Percentiles rank a stretch among this genome's conserved stretches.
Conservation (phyloP, 2,113 vertebrate genomes). For the Charadrius vociferus region DNA sequence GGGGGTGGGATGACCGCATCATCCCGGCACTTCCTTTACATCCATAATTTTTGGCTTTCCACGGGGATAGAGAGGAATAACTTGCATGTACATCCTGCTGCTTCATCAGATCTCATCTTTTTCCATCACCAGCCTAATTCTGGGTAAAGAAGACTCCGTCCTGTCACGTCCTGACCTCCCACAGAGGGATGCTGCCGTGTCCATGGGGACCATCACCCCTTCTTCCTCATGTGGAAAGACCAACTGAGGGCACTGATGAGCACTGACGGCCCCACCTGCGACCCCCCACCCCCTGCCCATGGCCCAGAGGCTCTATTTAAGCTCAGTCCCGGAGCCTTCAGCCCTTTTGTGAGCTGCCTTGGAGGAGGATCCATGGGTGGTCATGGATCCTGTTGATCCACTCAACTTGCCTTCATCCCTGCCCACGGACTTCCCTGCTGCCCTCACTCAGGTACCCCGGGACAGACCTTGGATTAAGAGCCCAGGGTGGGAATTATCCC, state of each 20-base stretch:
- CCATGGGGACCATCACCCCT: not conserved
- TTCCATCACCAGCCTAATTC: no score
- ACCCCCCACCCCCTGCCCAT: no score
- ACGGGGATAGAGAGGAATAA: no score
- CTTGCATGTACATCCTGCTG: no score
- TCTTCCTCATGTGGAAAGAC: not conserved
- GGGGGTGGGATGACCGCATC: no score
- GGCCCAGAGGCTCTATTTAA: not conserved
- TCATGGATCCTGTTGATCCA: rapidly evolving
- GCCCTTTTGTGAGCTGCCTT: rapidly evolving
- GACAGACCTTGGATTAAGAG: no score
- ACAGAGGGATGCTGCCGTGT: rapidly evolving
- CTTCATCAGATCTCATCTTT: no score
- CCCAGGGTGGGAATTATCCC: no score
- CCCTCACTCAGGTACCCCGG: not conserved
- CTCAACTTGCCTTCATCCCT: no score
- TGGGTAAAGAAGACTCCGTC: no score
- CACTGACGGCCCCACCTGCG: not conserved
- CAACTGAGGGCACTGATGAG: not conserved
- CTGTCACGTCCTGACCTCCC: not conserved
- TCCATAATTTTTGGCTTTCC: no score
- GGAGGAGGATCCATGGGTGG: rapidly evolving
- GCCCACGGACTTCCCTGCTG: not conserved
- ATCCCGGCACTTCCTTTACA: no score
- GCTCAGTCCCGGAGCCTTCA: rapidly evolving